Percentiles rank a stretch among this genome's conserved stretches.
phyloP scores from a whole-genome alignment of 2,797 vertebrate genomes.

The Dallia pectoralis region DNA sequence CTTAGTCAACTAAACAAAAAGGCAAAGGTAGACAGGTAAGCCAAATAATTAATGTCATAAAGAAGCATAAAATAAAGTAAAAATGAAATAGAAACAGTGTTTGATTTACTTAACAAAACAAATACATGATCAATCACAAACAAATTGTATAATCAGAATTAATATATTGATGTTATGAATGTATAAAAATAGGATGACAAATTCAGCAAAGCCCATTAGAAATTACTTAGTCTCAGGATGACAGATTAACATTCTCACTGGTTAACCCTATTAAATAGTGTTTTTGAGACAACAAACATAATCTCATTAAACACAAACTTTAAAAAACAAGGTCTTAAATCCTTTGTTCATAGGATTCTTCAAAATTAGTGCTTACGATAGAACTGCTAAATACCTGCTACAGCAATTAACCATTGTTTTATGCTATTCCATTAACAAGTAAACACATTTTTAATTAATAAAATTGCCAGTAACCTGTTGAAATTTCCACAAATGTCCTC shows the following conservation, averaged over 20 bases:
- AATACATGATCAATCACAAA: constrained; percentile 22
- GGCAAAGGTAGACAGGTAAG: constrained; percentile 10
- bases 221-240: constrained; percentile 17
- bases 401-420: constrained; percentile 13
- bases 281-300: constrained; percentile 17
- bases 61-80: constrained; percentile 1
- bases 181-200: constrained; percentile 12
- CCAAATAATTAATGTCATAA: constrained; percentile 7
- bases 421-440: neutral
- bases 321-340: constrained; percentile 13
- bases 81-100: constrained; percentile 11
- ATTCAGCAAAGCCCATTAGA: constrained; percentile 7
- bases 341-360: constrained; percentile 7
- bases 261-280: constrained; percentile 16
- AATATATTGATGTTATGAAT: constrained; percentile 5
- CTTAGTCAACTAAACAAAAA: constrained; percentile 21
- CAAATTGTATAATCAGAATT: neutral
- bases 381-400: constrained; percentile 19
- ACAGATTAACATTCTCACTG: constrained; percentile 8
- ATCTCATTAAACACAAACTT: constrained; percentile 12
- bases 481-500: constrained; percentile 14
- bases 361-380: constrained; percentile 30
- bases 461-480: constrained; percentile 14
- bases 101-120: constrained; percentile 24
- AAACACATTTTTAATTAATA: constrained; percentile 14